Evolutionary conservation across 2,888 invertebrate genomes (phyloP), one percentile per base, ranked within the genome.

Genomic region (Yponomeuta plumbellus): DNA sequence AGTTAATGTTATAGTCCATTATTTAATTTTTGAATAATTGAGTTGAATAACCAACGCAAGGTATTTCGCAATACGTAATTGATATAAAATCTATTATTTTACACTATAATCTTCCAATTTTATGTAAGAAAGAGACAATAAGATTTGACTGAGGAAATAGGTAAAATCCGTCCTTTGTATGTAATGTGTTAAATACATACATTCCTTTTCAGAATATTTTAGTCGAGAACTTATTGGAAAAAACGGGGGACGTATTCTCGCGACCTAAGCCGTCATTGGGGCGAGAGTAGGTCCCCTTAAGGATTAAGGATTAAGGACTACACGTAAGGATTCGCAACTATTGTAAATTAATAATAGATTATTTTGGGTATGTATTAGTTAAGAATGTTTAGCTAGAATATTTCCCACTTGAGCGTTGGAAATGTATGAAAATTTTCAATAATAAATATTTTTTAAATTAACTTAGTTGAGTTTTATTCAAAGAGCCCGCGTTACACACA

Each of bases 381-480:
- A 61, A 71, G 72, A 70, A 75, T 77, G 75, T 74, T 71, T 74
- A 78, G 80, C 71, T 74, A 78, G 80, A 79, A 75, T 82, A 59
- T 34, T 40, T 52, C 39, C n/a, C 44, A 67, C 59, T 80, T 80
- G 79, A 79, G 79, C 81, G 74, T 81, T 76, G 76, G 80, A 83
- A 74, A 79, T 89, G 85, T 90, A 89, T 89, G 88, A 87, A 88
- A 88, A 84, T 77, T 76, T 82, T 82, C 76, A 72, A 75, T 79
- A 88, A 87, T 87, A 88, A 88, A 86, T 80, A 78, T 75, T 78
- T 73, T 74, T 66, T 64, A 80, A 78, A 79, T 72, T 66, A n/a
- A 3, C 23, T 65, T 22, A 34, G 63, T 69, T 1, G 67, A 65
- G 65, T 70, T 73, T 68, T 65, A 62, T 61, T 63, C 6, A 21